phyloP scores from a whole-genome alignment of 2,888 invertebrate genomes.

The Nephrotoma guestfalica region DNA sequence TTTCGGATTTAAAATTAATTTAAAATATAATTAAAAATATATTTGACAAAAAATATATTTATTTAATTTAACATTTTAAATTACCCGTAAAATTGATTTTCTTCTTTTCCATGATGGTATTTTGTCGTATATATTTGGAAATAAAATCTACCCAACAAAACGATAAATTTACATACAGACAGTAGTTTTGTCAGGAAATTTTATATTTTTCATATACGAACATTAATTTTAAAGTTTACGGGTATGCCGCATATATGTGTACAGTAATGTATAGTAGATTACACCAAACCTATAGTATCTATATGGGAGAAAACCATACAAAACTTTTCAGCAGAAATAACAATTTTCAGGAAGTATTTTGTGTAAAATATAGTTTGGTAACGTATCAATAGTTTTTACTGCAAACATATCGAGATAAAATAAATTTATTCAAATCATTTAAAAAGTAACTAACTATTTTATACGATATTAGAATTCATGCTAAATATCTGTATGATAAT shows the following conservation, averaged over 20 bases:
- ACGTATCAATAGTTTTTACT: neutral
- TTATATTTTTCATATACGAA: neutral
- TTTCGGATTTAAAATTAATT: neutral
- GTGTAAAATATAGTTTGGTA: neutral
- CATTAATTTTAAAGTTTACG: neutral
- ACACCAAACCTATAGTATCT: neutral
- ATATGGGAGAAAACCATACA: too few relatives aligned
- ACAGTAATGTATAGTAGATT: neutral
- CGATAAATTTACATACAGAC: neutral
- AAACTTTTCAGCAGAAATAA: neutral
- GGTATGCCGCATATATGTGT: neutral
- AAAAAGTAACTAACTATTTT: neutral
- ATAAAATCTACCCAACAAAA: neutral
- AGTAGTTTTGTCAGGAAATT: neutral
- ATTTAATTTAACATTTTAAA: neutral
- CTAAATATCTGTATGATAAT: too few relatives aligned
- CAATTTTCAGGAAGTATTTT: neutral
- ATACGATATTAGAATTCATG: neutral
- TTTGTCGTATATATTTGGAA: neutral
- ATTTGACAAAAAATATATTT: neutral
- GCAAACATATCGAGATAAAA: neutral
- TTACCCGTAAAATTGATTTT: neutral
- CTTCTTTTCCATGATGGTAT: neutral
- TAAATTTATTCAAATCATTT: neutral
- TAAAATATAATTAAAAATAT: neutral